phyloP scores from a whole-genome alignment of 2,113 vertebrate genomes.

The Oxyruncus cristatus region DNA sequence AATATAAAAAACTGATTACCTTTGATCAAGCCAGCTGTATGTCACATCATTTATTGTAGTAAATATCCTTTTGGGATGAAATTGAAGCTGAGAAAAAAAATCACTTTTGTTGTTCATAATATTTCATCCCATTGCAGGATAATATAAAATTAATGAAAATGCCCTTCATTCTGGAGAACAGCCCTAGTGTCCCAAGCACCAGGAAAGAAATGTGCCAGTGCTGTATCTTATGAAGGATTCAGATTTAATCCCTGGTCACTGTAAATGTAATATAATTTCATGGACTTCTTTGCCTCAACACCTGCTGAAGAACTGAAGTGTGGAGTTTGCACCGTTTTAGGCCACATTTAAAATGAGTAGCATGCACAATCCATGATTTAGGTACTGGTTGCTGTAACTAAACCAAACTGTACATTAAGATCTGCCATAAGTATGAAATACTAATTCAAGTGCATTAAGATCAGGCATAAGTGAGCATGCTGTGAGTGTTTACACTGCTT shows the following conservation, averaged over 20 bases:
- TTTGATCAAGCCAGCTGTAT: conserved; percentile 4
- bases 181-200: not conserved
- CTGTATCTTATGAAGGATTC: not conserved
- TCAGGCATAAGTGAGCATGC: not conserved
- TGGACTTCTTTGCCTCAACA: not conserved
- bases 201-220: not conserved
- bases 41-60: not conserved
- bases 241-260: not conserved
- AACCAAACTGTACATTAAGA: not conserved
- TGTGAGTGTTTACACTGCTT: not conserved
- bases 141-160: conserved; percentile 12
- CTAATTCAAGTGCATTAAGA: not conserved
- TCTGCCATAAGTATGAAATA: not conserved
- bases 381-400: not conserved
- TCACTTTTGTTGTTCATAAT: not conserved
- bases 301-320: not conserved
- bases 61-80: conserved; percentile 10
- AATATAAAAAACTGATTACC: not conserved
- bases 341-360: not conserved
- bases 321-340: not conserved
- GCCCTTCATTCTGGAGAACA: not conserved
- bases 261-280: not conserved
- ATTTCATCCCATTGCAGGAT: not conserved
- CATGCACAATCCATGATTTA: not conserved
- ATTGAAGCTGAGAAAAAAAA: not conserved